phyloP scores from a whole-genome alignment of 1,140 invertebrate genomes.

The Pygmarrhopalites habei region DNA sequence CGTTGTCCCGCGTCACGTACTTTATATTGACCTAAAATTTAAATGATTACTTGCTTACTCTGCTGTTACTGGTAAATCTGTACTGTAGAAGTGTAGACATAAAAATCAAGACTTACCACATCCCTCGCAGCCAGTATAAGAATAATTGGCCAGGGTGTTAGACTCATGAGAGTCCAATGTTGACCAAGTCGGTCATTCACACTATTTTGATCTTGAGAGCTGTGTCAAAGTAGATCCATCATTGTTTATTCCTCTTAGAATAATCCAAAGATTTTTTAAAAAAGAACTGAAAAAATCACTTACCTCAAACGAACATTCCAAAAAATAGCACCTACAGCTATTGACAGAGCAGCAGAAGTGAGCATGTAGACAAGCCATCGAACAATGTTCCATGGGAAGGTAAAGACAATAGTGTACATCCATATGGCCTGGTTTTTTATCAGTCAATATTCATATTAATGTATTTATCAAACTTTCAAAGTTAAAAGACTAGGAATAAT shows the following conservation, averaged over 20 bases:
- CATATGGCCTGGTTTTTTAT: no score
- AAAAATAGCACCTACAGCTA: slow-evolving; percentile 77
- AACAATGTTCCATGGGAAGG: slow-evolving; percentile 76
- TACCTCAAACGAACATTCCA: slow-evolving; percentile 66
- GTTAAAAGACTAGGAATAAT: slow-evolving; percentile 63
- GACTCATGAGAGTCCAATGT: slow-evolving; percentile 70
- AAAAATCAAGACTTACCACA: no score
- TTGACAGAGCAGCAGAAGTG: slow-evolving; percentile 67
- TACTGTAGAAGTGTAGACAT: no score
- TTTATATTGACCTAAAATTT: slow-evolving; percentile 57
- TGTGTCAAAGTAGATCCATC: no score
- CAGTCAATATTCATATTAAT: background rate
- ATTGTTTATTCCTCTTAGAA: no score
- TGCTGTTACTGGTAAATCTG: no score
- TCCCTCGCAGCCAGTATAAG: slow-evolving; percentile 63
- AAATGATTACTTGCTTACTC: no score
- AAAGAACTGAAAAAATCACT: slow-evolving; percentile 5
- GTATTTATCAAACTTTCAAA: slow-evolving; percentile 48
- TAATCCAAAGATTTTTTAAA: no score
- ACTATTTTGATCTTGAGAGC: slow-evolving; percentile 44
- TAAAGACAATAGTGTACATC: slow-evolving; percentile 55
- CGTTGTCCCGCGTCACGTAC: slow-evolving; percentile 68
- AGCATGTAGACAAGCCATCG: slow-evolving; percentile 67
- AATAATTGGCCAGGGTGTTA: slow-evolving; percentile 66
- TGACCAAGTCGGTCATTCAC: slow-evolving; percentile 58